Evolutionary conservation across 2,113 vertebrate genomes (phyloP).

Genomic region (Amazona guildingii): DNA sequence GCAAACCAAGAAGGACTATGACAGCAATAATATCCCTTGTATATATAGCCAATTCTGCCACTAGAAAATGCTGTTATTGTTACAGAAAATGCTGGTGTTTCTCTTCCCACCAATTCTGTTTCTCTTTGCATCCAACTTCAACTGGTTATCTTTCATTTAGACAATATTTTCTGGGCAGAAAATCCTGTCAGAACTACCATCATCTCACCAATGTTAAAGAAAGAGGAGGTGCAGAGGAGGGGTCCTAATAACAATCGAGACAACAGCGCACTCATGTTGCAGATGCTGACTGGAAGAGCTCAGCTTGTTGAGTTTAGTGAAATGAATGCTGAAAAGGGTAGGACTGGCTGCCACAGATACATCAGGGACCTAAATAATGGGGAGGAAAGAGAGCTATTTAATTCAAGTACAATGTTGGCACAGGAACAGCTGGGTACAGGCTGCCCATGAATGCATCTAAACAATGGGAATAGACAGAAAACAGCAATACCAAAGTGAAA

Average conservation of each 20-base stretch:
- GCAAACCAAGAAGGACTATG: neutral
- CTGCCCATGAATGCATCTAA: conserved; percentile 44
- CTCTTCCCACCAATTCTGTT: neutral
- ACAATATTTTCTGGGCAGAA: neutral
- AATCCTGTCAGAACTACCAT: neutral
- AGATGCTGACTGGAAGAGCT: neutral
- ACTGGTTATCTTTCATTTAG: neutral
- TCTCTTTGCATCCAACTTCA: neutral
- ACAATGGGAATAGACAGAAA: conserved; percentile 47
- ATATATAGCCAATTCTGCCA: neutral
- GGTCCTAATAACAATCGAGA: neutral
- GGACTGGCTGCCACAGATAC: neutral
- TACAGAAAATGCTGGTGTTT: neutral
- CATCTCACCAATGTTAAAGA: neutral
- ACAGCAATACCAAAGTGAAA: neutral
- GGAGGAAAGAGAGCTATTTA: conserved; percentile 24
- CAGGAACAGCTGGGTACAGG: conserved; percentile 37
- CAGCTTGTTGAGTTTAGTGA: neutral
- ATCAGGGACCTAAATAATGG: neutral
- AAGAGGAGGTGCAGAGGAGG: neutral
- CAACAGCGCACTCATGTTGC: neutral
- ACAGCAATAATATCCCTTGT: neutral
- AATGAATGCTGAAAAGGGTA: conserved; percentile 11
- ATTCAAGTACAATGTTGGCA: conserved; percentile 59
- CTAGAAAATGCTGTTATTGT: neutral